Base-by-base conservation (phyloP, 2,113 vertebrate genomes). In the Erythrolamprus reginae region DNA sequence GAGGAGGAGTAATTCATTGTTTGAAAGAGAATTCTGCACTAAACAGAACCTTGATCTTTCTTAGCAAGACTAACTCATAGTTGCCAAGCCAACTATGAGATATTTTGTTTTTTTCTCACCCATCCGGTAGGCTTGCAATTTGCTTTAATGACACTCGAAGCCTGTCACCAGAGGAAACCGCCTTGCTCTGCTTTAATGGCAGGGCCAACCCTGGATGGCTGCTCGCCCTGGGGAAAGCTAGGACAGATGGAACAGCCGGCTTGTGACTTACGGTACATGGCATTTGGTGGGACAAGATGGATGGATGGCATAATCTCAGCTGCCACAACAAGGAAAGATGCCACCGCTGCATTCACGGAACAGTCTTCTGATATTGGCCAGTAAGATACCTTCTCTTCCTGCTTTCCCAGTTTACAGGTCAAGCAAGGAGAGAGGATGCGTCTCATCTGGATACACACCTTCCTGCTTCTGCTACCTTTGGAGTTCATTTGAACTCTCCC, bases 311-410 rank as follows among this genome's bases (percentile, higher is more conserved):
- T 91, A 91, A 91, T 83, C 45, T 15, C 45, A 45, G 85, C 90
- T 82, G 84, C 88, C 61, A 92, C 61, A 15, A 92, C 26, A 24
- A 87, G 61, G 91, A 52, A 89, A 56, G 26, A 33, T 77, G 70
- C 10, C n/a, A 61, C 21, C 45, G 12, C 26, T 58, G 28, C 26
- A 7, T 55, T 26, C 38, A 33, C 7, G 42, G 47, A 56, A 86
- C 51, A 24, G 28, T 23, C 26, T 65, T 86, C 56, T 23, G 55
- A 33, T 13, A 52, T 45, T 17, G 47, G 4, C 70, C 58, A 56
- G 47, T 38, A 65, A 65, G n/a, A 51, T 56, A 4, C 21, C 84
- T 38, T 45, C 19, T 15, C 24, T 48, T 26, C 55, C 21, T 42
- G 21, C 26, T 86, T 56, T 61, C 19, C 19, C 21, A 5, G 26